Percentiles rank a stretch among this genome's conserved stretches.
These are phyloP conservation scores for Sialia sialis DNA, from an alignment of 2,113 vertebrate genomes.

Conservation along the genomic window DNA sequence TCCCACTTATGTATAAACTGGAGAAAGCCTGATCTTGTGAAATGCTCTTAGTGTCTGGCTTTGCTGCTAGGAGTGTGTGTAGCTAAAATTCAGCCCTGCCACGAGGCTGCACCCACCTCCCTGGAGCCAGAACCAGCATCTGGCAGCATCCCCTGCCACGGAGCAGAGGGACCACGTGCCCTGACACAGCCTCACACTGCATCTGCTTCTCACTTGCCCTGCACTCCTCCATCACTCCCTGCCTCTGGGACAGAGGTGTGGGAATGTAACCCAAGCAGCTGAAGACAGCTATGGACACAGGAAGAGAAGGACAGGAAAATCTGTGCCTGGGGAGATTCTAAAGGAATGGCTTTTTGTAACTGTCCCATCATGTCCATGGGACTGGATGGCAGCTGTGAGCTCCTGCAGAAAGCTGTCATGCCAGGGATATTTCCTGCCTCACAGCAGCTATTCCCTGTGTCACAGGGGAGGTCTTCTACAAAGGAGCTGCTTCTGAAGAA, in stretches of 20 bases:
- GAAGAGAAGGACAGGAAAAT: neutral
- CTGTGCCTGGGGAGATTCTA: neutral
- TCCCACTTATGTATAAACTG: neutral
- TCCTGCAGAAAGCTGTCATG: neutral
- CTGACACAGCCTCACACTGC: neutral
- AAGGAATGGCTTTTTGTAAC: neutral
- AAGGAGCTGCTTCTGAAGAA: conserved; percentile 50
- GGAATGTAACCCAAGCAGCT: neutral
- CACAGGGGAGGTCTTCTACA: conserved; percentile 11
- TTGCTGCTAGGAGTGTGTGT: neutral
- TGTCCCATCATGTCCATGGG: neutral
- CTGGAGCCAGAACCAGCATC: neutral
- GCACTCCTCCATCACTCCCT: neutral
- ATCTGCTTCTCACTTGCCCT: neutral
- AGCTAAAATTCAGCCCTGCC: neutral
- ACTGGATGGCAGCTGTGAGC: neutral
- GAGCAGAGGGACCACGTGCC: neutral
- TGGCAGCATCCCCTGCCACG: neutral
- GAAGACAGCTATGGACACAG: neutral
- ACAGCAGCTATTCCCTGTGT: neutral
- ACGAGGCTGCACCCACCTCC: neutral
- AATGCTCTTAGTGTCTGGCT: neutral
- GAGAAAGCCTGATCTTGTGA: neutral
- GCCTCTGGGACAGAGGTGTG: neutral
- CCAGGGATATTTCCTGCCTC: neutral